Evolutionary conservation across 2,797 vertebrate species (phyloP).

Genomic region (Notolepis coatsorum): DNA sequence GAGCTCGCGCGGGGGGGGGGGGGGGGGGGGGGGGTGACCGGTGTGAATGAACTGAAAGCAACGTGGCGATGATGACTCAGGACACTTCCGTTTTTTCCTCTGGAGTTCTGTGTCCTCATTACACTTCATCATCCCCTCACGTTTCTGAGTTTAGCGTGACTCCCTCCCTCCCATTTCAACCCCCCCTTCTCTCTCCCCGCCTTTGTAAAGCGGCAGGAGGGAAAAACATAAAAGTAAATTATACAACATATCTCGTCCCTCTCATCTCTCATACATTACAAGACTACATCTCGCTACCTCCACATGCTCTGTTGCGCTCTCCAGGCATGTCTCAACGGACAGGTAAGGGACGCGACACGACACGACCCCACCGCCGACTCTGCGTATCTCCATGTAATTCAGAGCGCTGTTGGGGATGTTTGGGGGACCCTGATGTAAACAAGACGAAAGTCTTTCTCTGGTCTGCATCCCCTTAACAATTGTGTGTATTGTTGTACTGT

Average conservation of each 20-base stretch:
- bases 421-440: no score
- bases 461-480: no score
- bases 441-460: no score
- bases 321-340: slow-evolving; percentile 68
- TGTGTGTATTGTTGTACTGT: no score
- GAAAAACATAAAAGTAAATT: slow-evolving; percentile 73
- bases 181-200: slow-evolving; percentile 12
- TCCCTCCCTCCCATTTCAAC: background rate
- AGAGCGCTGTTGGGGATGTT: no score
- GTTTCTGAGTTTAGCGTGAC: slow-evolving; percentile 16
- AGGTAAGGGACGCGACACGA: slow-evolving; percentile 45
- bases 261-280: slow-evolving; percentile 24
- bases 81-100: slow-evolving; percentile 8
- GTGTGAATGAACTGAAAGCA: no score
- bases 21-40: no score
- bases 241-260: slow-evolving; percentile 46
- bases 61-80: no score
- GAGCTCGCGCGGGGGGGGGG: no score
- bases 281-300: slow-evolving; percentile 54
- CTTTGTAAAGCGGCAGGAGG: slow-evolving; percentile 6
- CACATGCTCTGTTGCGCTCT: slow-evolving; percentile 49
- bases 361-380: background rate
- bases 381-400: no score
- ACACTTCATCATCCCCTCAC: slow-evolving; percentile 31
- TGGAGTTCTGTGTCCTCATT: slow-evolving; percentile 21